A percentile compares a stretch with the other conserved stretches of the same genome.
Evolutionary conservation across 2,113 vertebrate species (phyloP).

Genomic region (Syngnathus typhle): DNA sequence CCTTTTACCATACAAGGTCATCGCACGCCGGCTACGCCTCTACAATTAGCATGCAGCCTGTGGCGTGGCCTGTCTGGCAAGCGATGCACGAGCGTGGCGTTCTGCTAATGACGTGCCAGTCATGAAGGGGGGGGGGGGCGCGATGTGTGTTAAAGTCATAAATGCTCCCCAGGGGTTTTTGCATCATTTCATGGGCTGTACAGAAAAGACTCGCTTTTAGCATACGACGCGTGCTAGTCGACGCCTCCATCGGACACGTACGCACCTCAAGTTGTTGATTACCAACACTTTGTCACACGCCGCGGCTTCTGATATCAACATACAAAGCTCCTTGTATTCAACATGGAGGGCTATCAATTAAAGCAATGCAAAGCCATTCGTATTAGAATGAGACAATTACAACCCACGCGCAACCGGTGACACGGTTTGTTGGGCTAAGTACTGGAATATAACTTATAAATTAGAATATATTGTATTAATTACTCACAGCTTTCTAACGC

Average conservation of each 20-base stretch:
- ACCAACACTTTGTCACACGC: background rate
- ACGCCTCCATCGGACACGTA: constrained; percentile 13
- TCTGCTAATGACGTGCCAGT: constrained; percentile 66
- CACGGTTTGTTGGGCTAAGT: background rate
- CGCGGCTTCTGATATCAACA: too few relatives aligned
- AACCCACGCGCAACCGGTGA: background rate
- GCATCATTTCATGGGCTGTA: constrained; percentile 38
- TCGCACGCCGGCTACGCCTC: constrained; percentile 55
- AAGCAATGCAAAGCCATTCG: background rate
- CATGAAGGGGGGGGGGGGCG: constrained; percentile 36
- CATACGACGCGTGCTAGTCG: background rate
- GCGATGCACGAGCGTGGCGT: constrained; percentile 27
- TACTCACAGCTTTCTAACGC: background rate
- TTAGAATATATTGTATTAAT: background rate
- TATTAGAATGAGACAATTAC: background rate
- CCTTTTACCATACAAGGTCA: constrained; percentile 54
- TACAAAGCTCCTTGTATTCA: too few relatives aligned
- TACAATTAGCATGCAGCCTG: constrained; percentile 68
- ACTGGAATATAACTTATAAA: background rate
- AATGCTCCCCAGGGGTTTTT: constrained; percentile 26
- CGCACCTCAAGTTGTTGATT: background rate
- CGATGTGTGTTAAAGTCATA: constrained; percentile 30
- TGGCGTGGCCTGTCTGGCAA: constrained; percentile 61
- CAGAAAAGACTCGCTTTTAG: constrained; percentile 20
- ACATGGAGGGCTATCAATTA: background rate